These are phyloP conservation scores for Tribolium castaneum DNA, from an alignment of 1,140 invertebrate genomes.

Conservation along the genomic window DNA sequence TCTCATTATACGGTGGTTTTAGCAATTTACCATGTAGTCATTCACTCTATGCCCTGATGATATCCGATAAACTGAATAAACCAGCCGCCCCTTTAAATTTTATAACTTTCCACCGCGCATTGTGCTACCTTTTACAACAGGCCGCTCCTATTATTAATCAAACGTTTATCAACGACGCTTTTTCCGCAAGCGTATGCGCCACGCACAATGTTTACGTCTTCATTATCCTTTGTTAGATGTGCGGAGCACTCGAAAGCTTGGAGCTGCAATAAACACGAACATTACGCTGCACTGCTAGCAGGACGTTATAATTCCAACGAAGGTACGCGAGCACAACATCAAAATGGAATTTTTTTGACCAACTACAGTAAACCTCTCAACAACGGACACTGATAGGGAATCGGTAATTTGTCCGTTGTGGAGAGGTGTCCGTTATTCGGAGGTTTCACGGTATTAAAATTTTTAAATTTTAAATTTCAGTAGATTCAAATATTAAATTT, in stretches of 20 bases:
- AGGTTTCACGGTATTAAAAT: too few species aligned
- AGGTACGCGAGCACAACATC: too few species aligned
- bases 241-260: neutral
- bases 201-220: conserved; percentile 7
- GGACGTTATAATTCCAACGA: too few species aligned
- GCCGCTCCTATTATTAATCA: conserved; percentile 17
- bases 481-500: too few species aligned
- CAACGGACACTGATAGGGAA: too few species aligned
- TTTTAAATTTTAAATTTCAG: too few species aligned
- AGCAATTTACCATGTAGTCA: conserved; percentile 34
- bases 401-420: too few species aligned
- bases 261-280: neutral
- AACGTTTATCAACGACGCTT: conserved; percentile 16
- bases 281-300: too few species aligned
- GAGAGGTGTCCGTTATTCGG: too few species aligned
- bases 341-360: too few species aligned
- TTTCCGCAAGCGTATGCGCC: neutral
- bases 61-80: conserved; percentile 34
- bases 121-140: conserved; percentile 6
- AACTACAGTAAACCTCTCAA: too few species aligned
- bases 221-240: conserved; percentile 23
- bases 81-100: conserved; percentile 27
- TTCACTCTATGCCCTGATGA: conserved; percentile 21
- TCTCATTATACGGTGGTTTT: conserved; percentile 39
- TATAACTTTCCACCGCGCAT: conserved; percentile 22